A percentile compares a stretch with the other conserved stretches of the same genome.
Evolutionary conservation across 2,888 invertebrate species (phyloP).

Genomic region (Chrysolina oricalcia): DNA sequence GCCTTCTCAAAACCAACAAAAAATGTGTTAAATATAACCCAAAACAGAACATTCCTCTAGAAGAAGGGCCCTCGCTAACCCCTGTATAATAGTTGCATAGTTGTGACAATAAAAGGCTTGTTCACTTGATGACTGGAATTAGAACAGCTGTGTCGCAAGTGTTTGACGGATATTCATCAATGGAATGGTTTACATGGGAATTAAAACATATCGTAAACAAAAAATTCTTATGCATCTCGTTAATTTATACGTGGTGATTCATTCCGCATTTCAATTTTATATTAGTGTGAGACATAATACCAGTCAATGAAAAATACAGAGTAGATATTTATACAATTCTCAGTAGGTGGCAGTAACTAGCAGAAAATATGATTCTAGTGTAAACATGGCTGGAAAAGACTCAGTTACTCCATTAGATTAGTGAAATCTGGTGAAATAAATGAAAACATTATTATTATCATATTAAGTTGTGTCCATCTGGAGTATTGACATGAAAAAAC

Average conservation of each 20-base stretch:
- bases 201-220: slow-evolving; percentile 25
- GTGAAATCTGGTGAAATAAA: too few relatives aligned
- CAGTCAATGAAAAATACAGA: too few relatives aligned
- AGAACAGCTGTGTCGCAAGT: slow-evolving; percentile 24
- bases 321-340: too few relatives aligned
- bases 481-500: too few relatives aligned
- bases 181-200: slow-evolving; percentile 23
- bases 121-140: slow-evolving; percentile 21
- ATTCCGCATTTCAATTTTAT: neutral
- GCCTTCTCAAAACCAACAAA: neutral
- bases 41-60: neutral
- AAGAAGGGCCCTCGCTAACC: neutral
- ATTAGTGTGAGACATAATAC: neutral
- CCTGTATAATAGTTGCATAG: slow-evolving; percentile 14
- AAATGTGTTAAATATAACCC: neutral
- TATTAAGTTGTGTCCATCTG: too few relatives aligned
- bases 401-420: too few relatives aligned
- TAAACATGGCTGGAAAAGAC: too few relatives aligned
- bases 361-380: too few relatives aligned
- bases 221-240: slow-evolving; percentile 21
- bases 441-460: too few relatives aligned
- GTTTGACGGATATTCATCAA: slow-evolving; percentile 25
- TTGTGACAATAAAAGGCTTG: slow-evolving; percentile 26
- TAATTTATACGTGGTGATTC: slow-evolving; percentile 13
- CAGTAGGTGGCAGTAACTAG: too few relatives aligned